phyloP scores from a whole-genome alignment of 2,888 invertebrate species.

The Sesamia inferens region DNA sequence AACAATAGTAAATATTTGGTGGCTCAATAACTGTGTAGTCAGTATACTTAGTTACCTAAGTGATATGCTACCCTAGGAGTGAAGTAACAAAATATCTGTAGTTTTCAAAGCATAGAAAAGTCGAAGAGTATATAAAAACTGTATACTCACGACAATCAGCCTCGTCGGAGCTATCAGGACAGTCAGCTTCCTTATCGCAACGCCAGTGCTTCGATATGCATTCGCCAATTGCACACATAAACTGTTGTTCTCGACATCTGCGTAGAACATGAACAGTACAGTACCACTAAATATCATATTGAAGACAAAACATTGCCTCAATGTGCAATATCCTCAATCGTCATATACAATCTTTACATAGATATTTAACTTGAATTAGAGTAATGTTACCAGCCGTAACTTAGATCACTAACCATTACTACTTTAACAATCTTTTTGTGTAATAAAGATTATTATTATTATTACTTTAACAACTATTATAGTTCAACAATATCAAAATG shows the following conservation, averaged over 20 bases:
- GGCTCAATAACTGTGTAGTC: neutral
- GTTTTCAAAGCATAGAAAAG: neutral
- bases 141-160: constrained; percentile 91
- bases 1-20: neutral
- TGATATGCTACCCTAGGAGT: no score
- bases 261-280: constrained; percentile 16
- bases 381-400: neutral
- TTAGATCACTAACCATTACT: no score
- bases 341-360: neutral
- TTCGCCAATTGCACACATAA: constrained; percentile 93
- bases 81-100: neutral
- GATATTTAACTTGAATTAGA: no score
- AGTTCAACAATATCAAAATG: no score
- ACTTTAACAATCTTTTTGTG: no score
- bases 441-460: no score
- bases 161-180: constrained; percentile 94
- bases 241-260: constrained; percentile 93
- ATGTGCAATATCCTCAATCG: neutral
- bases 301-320: neutral
- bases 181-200: constrained; percentile 94
- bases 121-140: neutral
- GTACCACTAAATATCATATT: neutral
- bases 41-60: no score
- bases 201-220: constrained; percentile 93
- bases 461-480: no score